Conservation (phyloP, 2,113 vertebrate genomes). For the Apeltes quadracus region DNA sequence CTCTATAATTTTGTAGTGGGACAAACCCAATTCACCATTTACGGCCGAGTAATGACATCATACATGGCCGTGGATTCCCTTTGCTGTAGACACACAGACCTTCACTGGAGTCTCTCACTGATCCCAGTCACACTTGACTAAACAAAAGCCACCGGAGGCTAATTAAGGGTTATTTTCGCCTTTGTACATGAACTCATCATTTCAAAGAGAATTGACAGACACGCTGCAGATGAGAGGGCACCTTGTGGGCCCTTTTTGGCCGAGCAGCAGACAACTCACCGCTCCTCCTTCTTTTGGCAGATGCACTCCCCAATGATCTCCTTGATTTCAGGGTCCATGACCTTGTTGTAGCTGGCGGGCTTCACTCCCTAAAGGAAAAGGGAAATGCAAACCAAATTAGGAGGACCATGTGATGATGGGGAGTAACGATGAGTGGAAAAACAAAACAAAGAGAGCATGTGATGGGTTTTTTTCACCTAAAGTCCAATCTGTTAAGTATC, state of each 20-base stretch:
- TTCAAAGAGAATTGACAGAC: slow-evolving; percentile 41
- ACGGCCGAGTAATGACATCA: background rate
- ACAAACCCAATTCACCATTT: background rate
- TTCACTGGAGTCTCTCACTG: slow-evolving; percentile 16
- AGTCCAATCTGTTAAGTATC: slow-evolving; percentile 10
- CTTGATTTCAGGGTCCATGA: slow-evolving; percentile 94
- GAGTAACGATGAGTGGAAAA: slow-evolving; percentile 6
- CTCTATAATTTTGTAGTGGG: too few species aligned
- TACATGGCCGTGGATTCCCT: slow-evolving; percentile 11
- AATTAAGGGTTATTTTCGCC: slow-evolving; percentile 29
- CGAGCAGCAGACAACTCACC: slow-evolving; percentile 79
- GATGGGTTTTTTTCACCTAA: background rate
- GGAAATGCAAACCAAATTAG: slow-evolving; percentile 39
- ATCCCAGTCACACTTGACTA: slow-evolving; percentile 5
- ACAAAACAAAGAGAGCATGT: background rate
- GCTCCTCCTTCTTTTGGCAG: slow-evolving; percentile 96
- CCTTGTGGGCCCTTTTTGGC: slow-evolving; percentile 37
- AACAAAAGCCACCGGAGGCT: slow-evolving; percentile 4
- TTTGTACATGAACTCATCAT: slow-evolving; percentile 43
- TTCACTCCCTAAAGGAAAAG: slow-evolving; percentile 88
- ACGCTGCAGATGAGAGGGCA: slow-evolving; percentile 43
- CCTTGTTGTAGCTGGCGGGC: slow-evolving; percentile 95
- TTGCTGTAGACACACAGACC: slow-evolving; percentile 11
- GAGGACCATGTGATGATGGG: slow-evolving; percentile 15
- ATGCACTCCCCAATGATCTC: slow-evolving; percentile 97